Conservation (phyloP, 2,113 vertebrate genomes). For the Peucedramus taeniatus region DNA sequence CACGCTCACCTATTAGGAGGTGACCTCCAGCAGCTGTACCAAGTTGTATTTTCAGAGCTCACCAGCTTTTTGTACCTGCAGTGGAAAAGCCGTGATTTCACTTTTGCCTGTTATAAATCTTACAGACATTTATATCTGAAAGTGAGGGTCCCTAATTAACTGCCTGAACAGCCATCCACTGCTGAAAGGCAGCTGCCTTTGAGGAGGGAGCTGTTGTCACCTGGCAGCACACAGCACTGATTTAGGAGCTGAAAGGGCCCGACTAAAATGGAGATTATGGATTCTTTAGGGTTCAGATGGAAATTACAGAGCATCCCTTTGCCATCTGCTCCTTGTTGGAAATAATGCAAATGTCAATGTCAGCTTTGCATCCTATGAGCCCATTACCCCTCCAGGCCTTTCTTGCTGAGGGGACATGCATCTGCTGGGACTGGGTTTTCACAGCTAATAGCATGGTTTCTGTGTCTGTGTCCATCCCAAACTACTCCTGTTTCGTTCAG, state of each 20-base stretch:
- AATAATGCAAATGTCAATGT: conserved; percentile 25
- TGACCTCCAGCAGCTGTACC: background rate
- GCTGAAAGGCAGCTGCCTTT: background rate
- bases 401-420: background rate
- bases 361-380: background rate
- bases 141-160: background rate
- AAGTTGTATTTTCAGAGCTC: background rate
- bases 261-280: background rate
- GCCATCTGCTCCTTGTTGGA: conserved; percentile 26
- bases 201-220: background rate
- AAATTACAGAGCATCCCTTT: background rate
- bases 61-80: background rate
- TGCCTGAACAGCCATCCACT: background rate
- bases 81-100: background rate
- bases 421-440: background rate
- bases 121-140: background rate
- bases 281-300: background rate
- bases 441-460: background rate
- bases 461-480: background rate
- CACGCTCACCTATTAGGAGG: accelerated
- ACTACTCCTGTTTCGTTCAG: background rate
- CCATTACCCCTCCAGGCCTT: background rate
- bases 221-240: background rate
- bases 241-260: background rate
- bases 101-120: background rate